Conservation (phyloP, 1,140 invertebrate species). For the Leguminivora glycinivorella region DNA sequence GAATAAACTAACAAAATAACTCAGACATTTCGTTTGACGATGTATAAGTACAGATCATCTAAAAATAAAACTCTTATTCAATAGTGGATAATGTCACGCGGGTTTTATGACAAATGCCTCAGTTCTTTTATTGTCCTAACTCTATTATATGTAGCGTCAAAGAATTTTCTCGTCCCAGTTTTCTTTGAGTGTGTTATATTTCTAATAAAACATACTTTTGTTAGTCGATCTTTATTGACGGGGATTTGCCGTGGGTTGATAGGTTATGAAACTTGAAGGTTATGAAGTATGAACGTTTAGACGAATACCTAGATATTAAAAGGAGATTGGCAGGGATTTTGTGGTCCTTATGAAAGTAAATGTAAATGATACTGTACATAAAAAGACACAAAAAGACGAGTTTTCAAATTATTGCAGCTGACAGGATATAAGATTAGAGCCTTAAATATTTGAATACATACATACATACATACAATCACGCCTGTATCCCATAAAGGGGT, state of each 20-base stretch:
- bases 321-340: neutral
- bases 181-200: neutral
- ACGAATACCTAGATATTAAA: neutral
- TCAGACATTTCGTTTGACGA: no score
- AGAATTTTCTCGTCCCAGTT: slow-evolving; percentile 8
- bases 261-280: neutral
- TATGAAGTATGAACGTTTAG: neutral
- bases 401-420: no score
- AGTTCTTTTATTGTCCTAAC: neutral
- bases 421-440: no score
- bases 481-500: no score
- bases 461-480: no score
- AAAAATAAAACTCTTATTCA: neutral
- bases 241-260: neutral
- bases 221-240: neutral
- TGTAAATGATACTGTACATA: no score
- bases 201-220: neutral
- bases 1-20: no score
- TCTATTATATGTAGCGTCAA: slow-evolving; percentile 3
- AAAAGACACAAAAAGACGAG: no score
- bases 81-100: neutral
- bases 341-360: no score
- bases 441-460: no score
- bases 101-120: neutral
- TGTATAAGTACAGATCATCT: no score